Percentiles rank a stretch among this genome's conserved stretches.
Conservation (phyloP, 2,797 vertebrate species). For the Schizopygopsis malacanthus region DNA sequence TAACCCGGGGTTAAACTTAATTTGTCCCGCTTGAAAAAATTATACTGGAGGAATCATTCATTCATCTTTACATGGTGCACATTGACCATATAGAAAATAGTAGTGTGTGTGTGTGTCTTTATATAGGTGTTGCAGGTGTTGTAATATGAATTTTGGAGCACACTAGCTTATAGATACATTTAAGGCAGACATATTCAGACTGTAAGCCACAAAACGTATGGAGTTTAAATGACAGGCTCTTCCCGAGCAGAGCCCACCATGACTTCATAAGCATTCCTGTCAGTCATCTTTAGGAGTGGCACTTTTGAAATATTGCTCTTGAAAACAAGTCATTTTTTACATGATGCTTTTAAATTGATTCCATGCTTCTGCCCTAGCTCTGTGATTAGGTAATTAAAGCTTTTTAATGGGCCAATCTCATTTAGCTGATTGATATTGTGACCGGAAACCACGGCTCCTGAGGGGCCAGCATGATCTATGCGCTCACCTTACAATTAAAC, state of each 20-base stretch:
- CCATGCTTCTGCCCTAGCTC: slow-evolving; percentile 70
- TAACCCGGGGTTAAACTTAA: background rate
- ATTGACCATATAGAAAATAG: background rate
- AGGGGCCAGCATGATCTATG: slow-evolving; percentile 27
- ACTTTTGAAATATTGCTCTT: slow-evolving; percentile 55
- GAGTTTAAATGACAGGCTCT: background rate
- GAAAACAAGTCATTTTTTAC: slow-evolving; percentile 68
- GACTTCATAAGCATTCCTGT: background rate
- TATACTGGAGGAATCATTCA: background rate
- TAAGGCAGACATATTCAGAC: background rate
- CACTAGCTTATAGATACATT: background rate
- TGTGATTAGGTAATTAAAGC: slow-evolving; percentile 77
- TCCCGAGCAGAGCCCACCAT: background rate
- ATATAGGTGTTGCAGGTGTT: background rate
- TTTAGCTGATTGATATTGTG: slow-evolving; percentile 78
- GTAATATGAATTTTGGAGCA: background rate
- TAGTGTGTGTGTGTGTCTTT: background rate
- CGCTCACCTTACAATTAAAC: slow-evolving; percentile 48
- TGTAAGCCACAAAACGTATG: background rate
- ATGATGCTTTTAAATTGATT: slow-evolving; percentile 77
- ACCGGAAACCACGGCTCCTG: slow-evolving; percentile 36
- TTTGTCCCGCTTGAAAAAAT: background rate
- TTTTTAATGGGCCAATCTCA: slow-evolving; percentile 77
- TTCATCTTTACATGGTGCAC: background rate
- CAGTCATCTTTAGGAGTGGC: background rate